These are phyloP conservation scores for Cladorhizidae sp. DNA, from an alignment of 37 sponge, comb jelly and placozoan species.

Conservation along the genomic window DNA sequence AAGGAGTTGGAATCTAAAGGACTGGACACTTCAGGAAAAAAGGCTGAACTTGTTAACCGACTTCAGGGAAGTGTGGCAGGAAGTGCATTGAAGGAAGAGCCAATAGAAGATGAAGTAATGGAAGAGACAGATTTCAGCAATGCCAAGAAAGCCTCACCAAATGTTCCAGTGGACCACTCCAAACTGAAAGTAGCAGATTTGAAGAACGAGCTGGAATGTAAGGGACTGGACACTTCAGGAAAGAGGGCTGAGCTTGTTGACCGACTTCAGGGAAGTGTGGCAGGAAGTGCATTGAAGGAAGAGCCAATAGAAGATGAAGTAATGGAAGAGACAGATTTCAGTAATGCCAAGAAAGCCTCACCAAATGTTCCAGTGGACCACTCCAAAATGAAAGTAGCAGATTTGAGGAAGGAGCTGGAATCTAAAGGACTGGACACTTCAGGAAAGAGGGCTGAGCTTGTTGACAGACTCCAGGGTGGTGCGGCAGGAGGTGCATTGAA, in stretches of 20 bases:
- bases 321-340: slow-evolving; percentile 64
- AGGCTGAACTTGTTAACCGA: slow-evolving; percentile 71
- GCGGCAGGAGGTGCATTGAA: background rate
- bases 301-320: background rate
- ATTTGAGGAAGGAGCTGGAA: slow-evolving; percentile 72
- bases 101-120: slow-evolving; percentile 1
- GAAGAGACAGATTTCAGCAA: slow-evolving; percentile 66
- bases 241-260: slow-evolving; percentile 82
- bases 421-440: slow-evolving; percentile 64
- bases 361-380: slow-evolving; percentile 6
- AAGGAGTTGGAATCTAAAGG: slow-evolving; percentile 70
- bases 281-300: background rate
- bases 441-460: slow-evolving; percentile 85
- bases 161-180: slow-evolving; percentile 11
- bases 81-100: background rate
- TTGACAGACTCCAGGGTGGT: slow-evolving; percentile 50
- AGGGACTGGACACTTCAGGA: slow-evolving; percentile 72
- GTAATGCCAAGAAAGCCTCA: slow-evolving; percentile 1
- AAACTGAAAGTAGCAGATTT: slow-evolving; percentile 79
- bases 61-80: slow-evolving; percentile 29
- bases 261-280: slow-evolving; percentile 37
- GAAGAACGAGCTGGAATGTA: slow-evolving; percentile 63
- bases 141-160: background rate
- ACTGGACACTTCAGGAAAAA: slow-evolving; percentile 77
- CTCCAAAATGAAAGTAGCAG: slow-evolving; percentile 72